Base-by-base conservation (phyloP, 1,140 invertebrate species). In the Wasmannia auropunctata region DNA sequence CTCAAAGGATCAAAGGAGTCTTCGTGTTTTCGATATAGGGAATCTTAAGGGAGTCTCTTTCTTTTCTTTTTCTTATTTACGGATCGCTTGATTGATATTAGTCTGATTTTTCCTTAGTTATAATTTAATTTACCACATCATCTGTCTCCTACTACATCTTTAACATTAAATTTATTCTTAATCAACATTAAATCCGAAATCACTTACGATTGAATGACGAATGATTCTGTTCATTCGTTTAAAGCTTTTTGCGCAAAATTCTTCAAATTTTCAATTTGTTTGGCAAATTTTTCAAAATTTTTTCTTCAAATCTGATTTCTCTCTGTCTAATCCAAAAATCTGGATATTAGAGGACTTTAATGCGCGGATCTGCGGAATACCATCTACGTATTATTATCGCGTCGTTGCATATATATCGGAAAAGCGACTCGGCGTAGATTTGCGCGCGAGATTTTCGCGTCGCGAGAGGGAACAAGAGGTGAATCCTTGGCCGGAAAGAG, bases 391-490 rank as follows among this genome's bases (percentile, higher is more conserved):
- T 56, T n/a, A 56, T 69, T 43, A 40, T 54, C 40, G 58, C 58
- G 7, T 25, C 62, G 34, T 43, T 14, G 46, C 31, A 54, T 11
- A 46, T 34, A 54, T 11, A 46, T 34, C 34, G 62, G 34, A 16
- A 56, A 58, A 31, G 28, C 10, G 49, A 22, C 34, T 40, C 11
- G 16, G 62, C 31, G 40, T 43, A 75, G 60, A 56, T 77, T 87
- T 28, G 58, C 14, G 19, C 25, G 54, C 46, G n/a, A 25, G 22
- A 74, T 77, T 88, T 88, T 46, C 7, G 49, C 63, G 31, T 19
- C 28, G 16, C 10, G 34, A n/a, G 22, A 11, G 3, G 37, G 11
- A 49, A 63, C 58, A 43, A 72, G 51, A 75, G 60, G 10, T 28
- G 22, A 46, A 62, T 69, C 77, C n/a, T 28, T 28, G 62, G 31